Conservation (phyloP, 1,140 invertebrate species). For the Phymorhynchus buccinoides region DNA sequence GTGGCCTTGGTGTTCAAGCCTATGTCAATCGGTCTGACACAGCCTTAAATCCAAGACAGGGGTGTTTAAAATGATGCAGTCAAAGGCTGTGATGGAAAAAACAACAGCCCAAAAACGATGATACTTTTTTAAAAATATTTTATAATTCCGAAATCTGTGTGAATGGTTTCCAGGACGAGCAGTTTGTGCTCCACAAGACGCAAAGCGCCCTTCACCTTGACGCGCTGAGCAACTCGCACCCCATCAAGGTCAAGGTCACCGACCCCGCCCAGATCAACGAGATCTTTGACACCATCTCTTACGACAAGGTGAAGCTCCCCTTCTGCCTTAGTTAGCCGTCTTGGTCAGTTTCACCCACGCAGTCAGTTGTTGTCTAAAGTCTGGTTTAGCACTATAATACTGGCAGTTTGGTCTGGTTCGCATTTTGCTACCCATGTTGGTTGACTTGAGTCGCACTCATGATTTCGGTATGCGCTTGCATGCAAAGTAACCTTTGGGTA, state of each 20-base stretch:
- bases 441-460: no score
- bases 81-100: neutral
- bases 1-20: no score
- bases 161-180: constrained; percentile 71
- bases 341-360: neutral
- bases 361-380: neutral
- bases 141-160: no score
- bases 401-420: no score
- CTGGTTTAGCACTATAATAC: neutral
- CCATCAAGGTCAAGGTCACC: constrained; percentile 88
- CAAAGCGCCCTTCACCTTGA: constrained; percentile 89
- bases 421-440: no score
- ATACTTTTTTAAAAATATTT: neutral
- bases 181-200: constrained; percentile 87
- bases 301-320: constrained; percentile 81
- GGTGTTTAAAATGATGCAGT: no score
- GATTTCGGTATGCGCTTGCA: no score
- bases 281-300: constrained; percentile 95
- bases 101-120: neutral
- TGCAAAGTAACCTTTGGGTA: no score
- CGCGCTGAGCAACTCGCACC: constrained; percentile 85
- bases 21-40: no score
- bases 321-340: neutral
- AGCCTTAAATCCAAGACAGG: no score
- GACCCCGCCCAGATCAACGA: constrained; percentile 93